These are phyloP conservation scores for Drosophila robusta DNA, from an alignment of 2,888 invertebrate species.

Conservation along the genomic window DNA sequence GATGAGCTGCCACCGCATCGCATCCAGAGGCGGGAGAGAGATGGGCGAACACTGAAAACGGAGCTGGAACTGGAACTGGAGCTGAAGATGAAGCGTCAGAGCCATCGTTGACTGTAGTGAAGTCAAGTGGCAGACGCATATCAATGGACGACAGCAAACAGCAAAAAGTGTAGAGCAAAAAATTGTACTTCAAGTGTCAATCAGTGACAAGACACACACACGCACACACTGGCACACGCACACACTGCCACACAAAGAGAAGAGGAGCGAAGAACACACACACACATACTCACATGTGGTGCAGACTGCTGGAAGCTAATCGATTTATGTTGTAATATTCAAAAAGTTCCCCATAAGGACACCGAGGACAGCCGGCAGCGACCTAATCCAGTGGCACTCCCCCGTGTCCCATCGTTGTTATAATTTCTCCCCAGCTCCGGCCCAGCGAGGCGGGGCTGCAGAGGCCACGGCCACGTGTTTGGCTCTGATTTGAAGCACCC, in stretches of 20 bases:
- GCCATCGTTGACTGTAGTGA: conserved; percentile 45
- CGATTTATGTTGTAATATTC: conserved; percentile 81
- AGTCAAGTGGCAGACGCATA: conserved; percentile 71
- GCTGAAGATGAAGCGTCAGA: conserved; percentile 29
- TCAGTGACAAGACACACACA: conserved; percentile 66
- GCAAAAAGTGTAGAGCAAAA: conserved; percentile 63
- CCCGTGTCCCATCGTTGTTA: conserved; percentile 58
- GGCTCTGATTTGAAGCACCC: conserved; percentile 55
- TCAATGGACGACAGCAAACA: conserved; percentile 67
- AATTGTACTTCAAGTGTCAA: conserved; percentile 79
- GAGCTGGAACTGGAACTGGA: conserved; percentile 11
- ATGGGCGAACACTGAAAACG: conserved; percentile 3
- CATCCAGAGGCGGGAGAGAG: conserved; percentile 4
- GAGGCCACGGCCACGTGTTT: conserved; percentile 60
- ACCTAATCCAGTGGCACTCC: conserved; percentile 75
- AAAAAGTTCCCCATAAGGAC: conserved; percentile 78
- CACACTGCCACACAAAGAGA: conserved; percentile 8
- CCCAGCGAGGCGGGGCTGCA: conserved; percentile 6
- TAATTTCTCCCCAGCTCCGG: conserved; percentile 61
- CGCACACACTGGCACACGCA: conserved; percentile 32
- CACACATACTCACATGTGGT: conserved; percentile 35
- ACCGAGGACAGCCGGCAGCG: conserved; percentile 48
- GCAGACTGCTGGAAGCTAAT: conserved; percentile 76
- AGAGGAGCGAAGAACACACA: conserved; percentile 7
- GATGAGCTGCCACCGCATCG: conserved; percentile 50